These are phyloP conservation scores for Carposina sasakii DNA, from an alignment of 1,140 invertebrate genomes.

Conservation along the genomic window DNA sequence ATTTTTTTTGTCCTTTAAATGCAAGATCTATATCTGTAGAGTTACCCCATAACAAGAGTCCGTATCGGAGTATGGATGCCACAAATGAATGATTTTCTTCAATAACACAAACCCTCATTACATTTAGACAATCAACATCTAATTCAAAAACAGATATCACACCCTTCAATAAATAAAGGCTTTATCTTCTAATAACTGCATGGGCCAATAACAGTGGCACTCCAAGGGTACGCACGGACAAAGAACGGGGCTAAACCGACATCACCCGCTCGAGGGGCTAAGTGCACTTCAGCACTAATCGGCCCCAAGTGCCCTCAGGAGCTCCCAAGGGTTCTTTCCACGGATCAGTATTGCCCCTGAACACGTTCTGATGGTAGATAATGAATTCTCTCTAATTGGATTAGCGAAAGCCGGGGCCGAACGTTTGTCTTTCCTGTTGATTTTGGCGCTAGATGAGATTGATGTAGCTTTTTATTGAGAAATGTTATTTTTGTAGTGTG, in stretches of 20 bases:
- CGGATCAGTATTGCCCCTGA: slow-evolving; percentile 51
- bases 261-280: slow-evolving; percentile 42
- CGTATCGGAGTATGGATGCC: slow-evolving; percentile 2
- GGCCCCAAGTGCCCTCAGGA: slow-evolving; percentile 43
- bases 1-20: slow-evolving; percentile 3
- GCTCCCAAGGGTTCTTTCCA: slow-evolving; percentile 52
- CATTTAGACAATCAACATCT: too few species aligned
- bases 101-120: too few species aligned
- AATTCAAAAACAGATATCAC: too few species aligned
- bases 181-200: slow-evolving; percentile 39
- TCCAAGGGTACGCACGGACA: slow-evolving; percentile 36
- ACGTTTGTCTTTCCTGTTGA: slow-evolving; percentile 27
- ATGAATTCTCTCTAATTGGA: slow-evolving; percentile 58
- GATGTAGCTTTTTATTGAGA: too few species aligned
- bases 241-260: slow-evolving; percentile 36
- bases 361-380: slow-evolving; percentile 48
- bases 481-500: too few species aligned
- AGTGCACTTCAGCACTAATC: slow-evolving; percentile 49
- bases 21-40: neutral
- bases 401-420: slow-evolving; percentile 36
- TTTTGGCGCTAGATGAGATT: too few species aligned
- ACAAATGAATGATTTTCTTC: too few species aligned
- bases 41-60: neutral
- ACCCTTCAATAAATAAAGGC: too few species aligned
- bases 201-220: slow-evolving; percentile 44